Evolutionary conservation across 2,797 vertebrate species (phyloP), one percentile per base, ranked within the genome.

Genomic region (Anolis apletophallus): DNA sequence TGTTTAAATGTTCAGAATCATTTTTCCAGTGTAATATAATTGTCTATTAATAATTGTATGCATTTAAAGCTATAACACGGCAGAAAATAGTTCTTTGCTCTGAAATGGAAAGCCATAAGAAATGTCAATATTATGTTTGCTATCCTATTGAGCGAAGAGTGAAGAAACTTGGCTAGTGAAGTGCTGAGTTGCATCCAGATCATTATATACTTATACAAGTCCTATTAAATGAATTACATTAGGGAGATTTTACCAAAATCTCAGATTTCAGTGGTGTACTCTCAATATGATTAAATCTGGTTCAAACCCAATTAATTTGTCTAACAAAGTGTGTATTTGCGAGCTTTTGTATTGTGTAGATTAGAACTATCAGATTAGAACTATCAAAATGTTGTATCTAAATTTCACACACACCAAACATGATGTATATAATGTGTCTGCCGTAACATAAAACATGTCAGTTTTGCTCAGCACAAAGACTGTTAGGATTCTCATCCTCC

Each of bases 1-100:
- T 0, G 0, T n/a, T 71, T 52, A 69, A 79, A 72, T 68, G 46
- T 50, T 86, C 17, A 50, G n/a, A 77, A 34, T 2, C 1, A n/a
- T 59, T 36, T 61, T 84, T 17, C 52, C 74, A 71, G 9, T 83
- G 23, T 67, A 79, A 50, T 34, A 17, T 61, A 80, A 87, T 19
- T 5, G 36, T 86, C 40, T 68, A 32, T 5, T 69, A 21, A 59
- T 46, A 59, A 57, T 59, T 72, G 29, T 26, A 29, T 40, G 11
- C 36, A 34, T 80, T 55, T 64, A 71, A 12, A 21, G 36, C 34
- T 11, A 21, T 6, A 1, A 34, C 19, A 5, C 17, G 50, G 3
- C 13, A 5, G 81, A 61, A 78, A 78, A 78, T 21, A 5, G 21
- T 54, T 50, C 32, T 61, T 5, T 61, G 10, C 21, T 81, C 4